These are phyloP conservation scores for Lepas anatifera DNA, from an alignment of 2,888 invertebrate species.

Conservation along the genomic window DNA sequence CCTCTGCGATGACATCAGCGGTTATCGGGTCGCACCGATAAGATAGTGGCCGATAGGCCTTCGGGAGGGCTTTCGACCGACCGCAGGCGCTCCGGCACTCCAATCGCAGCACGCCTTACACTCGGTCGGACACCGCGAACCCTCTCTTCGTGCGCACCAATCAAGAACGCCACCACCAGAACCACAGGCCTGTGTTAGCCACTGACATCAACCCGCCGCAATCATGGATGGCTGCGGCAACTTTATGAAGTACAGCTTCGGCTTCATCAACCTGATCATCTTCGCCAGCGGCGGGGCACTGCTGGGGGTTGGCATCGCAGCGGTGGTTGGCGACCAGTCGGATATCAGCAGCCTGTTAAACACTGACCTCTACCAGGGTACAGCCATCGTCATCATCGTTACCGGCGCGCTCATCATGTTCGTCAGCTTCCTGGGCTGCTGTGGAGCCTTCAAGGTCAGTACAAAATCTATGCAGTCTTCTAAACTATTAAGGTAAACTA, in stretches of 20 bases:
- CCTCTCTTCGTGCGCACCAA: too few species aligned
- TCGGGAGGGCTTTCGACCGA: too few species aligned
- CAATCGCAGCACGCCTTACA: too few species aligned
- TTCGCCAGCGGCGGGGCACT: background rate
- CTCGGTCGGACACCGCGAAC: too few species aligned
- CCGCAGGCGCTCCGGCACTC: too few species aligned
- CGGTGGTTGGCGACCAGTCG: background rate
- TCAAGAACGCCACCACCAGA: too few species aligned
- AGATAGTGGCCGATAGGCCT: too few species aligned
- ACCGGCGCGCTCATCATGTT: background rate
- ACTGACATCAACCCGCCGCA: background rate
- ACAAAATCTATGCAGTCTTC: too few species aligned
- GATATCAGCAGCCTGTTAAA: background rate
- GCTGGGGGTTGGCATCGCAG: background rate
- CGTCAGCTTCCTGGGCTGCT: slow-evolving; percentile 10
- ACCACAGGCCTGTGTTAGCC: too few species aligned
- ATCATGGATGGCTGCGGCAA: background rate
- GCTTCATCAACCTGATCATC: slow-evolving; percentile 1
- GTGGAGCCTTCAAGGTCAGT: slow-evolving; percentile 5
- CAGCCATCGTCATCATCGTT: background rate
- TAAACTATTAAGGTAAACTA: too few species aligned
- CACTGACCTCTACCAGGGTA: background rate
- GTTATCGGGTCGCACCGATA: too few species aligned
- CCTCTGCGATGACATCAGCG: too few species aligned
- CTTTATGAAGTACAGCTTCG: background rate